Conservation (phyloP, 2,888 invertebrate species). For the Pachliopta kotzebuea region DNA sequence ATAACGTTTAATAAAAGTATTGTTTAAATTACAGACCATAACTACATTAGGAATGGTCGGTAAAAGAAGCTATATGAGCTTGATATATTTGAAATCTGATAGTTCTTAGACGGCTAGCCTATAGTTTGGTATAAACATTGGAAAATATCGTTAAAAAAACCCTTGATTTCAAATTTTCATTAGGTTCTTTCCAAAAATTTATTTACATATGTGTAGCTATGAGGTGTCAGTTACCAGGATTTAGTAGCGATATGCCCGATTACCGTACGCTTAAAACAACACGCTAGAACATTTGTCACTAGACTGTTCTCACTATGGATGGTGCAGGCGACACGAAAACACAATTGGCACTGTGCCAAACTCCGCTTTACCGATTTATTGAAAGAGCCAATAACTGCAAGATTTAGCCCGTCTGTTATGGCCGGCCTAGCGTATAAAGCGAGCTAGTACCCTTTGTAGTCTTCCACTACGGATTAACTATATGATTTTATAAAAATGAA, state of each 20-base stretch:
- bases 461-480: background rate
- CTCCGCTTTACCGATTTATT: constrained; percentile 30
- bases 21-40: too few species aligned
- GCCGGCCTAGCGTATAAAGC: constrained; percentile 19
- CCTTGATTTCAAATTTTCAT: too few species aligned
- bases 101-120: too few species aligned
- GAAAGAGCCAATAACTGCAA: constrained; percentile 40
- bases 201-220: too few species aligned
- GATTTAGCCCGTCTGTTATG: constrained; percentile 36
- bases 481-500: background rate
- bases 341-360: constrained; percentile 27
- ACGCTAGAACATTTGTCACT: constrained; percentile 26
- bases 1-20: too few species aligned
- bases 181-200: too few species aligned
- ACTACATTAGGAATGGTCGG: too few species aligned
- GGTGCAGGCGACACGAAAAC: constrained; percentile 26
- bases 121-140: too few species aligned
- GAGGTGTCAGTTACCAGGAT: too few species aligned
- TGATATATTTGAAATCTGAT: too few species aligned
- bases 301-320: constrained; percentile 17
- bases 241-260: background rate
- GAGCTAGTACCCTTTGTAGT: constrained; percentile 2
- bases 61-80: too few species aligned
- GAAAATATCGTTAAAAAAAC: too few species aligned
- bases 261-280: constrained; percentile 6